Conservation (phyloP, 2,113 vertebrate genomes). For the Anoura caudifer region DNA sequence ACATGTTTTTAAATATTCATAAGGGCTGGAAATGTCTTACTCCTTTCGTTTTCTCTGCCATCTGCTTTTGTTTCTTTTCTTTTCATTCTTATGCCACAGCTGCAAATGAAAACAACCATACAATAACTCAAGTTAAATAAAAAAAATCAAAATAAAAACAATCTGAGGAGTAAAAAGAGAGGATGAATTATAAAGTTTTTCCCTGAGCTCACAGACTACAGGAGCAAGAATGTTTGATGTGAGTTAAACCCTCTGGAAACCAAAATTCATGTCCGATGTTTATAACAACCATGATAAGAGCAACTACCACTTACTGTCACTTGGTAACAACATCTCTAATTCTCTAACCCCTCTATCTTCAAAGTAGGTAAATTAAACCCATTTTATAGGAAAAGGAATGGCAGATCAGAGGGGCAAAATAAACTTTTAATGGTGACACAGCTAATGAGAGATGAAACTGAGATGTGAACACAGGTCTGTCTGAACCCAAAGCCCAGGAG, state of each 20-base stretch:
- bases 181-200: slow-evolving; percentile 75
- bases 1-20: slow-evolving; percentile 71
- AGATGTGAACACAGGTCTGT: neutral
- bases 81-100: slow-evolving; percentile 77
- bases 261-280: neutral
- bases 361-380: neutral
- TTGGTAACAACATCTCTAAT: neutral
- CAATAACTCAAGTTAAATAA: slow-evolving; percentile 76
- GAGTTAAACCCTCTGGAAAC: slow-evolving; percentile 45
- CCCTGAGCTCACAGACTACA: slow-evolving; percentile 73
- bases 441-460: neutral
- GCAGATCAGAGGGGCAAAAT: neutral
- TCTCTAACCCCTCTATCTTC: no score
- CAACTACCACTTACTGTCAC: neutral
- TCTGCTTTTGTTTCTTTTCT: slow-evolving; percentile 77
- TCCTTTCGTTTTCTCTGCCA: slow-evolving; percentile 74
- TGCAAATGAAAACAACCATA: slow-evolving; percentile 79
- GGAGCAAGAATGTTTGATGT: slow-evolving; percentile 39
- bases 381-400: slow-evolving; percentile 30
- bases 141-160: slow-evolving; percentile 78
- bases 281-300: neutral
- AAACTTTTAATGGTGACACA: neutral
- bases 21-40: slow-evolving; percentile 73
- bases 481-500: neutral
- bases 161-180: slow-evolving; percentile 80